Conservation (phyloP, 1,140 invertebrate genomes). For the Brachionus koreanus region DNA sequence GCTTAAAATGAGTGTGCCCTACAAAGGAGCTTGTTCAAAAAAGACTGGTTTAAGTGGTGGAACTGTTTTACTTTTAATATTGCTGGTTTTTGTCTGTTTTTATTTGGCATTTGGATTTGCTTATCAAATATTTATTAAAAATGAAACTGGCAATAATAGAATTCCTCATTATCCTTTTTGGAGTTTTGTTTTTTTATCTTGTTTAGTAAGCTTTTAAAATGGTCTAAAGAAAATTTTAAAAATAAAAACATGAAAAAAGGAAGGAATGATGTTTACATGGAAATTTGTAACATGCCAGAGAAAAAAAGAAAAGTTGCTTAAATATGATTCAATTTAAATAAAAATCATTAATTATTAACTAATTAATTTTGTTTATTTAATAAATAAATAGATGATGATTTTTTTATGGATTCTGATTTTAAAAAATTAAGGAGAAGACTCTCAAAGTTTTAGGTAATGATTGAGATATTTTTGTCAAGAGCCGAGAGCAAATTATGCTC, state of each 20-base stretch:
- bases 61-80: background rate
- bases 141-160: constrained; percentile 9
- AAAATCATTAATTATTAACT: background rate
- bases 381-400: background rate
- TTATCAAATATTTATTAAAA: constrained; percentile 10
- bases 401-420: background rate
- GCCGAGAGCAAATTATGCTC: background rate
- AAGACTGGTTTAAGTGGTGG: background rate
- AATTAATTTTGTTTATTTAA: background rate
- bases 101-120: background rate
- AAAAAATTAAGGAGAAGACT: background rate
- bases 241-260: no score
- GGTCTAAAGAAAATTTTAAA: no score
- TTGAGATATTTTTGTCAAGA: background rate
- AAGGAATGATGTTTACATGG: background rate
- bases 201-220: background rate
- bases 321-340: constrained; percentile 42
- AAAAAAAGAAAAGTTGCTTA: constrained; percentile 4
- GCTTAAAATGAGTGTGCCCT: constrained; percentile 19
- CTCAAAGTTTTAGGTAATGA: background rate
- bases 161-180: constrained; percentile 26
- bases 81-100: background rate
- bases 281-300: constrained; percentile 22
- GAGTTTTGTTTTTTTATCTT: background rate
- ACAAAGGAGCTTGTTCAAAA: constrained; percentile 17